phyloP scores from a whole-genome alignment of 1,140 invertebrate species.

The Drosophila quadrilineata region DNA sequence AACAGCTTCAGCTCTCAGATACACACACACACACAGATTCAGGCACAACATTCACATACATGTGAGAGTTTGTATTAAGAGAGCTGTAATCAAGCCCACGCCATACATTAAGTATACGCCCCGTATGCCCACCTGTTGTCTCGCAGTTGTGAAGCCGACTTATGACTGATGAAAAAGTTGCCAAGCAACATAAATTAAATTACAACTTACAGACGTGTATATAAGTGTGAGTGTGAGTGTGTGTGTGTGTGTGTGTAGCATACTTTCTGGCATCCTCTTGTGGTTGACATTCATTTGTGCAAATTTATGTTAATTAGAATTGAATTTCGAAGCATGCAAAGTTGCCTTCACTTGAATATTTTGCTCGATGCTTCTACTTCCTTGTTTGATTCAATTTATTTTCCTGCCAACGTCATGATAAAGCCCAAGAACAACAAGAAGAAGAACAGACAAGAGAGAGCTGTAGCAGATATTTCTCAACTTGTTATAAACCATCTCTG shows the following conservation, averaged over 20 bases:
- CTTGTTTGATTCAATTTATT: constrained; percentile 76
- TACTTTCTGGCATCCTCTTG: constrained; percentile 46
- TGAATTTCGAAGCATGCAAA: constrained; percentile 77
- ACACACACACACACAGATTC: background rate
- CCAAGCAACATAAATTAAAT: constrained; percentile 73
- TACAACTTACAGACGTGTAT: constrained; percentile 44
- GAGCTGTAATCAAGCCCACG: constrained; percentile 39
- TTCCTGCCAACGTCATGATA: constrained; percentile 65
- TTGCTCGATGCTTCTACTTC: constrained; percentile 38
- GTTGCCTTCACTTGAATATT: constrained; percentile 30
- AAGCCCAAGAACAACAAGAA: too few relatives aligned
- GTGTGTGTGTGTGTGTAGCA: background rate
- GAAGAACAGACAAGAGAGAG: too few relatives aligned
- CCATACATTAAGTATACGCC: background rate
- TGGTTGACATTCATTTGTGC: constrained; percentile 77
- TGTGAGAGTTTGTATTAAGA: constrained; percentile 44
- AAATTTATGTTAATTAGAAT: constrained; percentile 80
- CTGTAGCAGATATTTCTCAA: constrained; percentile 17
- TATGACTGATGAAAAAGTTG: constrained; percentile 74
- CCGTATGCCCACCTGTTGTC: constrained; percentile 59
- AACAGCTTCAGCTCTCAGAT: constrained; percentile 10
- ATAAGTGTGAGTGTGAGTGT: background rate
- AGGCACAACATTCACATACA: background rate
- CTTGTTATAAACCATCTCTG: constrained; percentile 34
- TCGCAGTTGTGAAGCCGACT: constrained; percentile 44